Evolutionary conservation across 64 coral and sea anemone species (phyloP), one percentile per base, ranked within the genome.

Genomic region (Stylophora pistillata): DNA sequence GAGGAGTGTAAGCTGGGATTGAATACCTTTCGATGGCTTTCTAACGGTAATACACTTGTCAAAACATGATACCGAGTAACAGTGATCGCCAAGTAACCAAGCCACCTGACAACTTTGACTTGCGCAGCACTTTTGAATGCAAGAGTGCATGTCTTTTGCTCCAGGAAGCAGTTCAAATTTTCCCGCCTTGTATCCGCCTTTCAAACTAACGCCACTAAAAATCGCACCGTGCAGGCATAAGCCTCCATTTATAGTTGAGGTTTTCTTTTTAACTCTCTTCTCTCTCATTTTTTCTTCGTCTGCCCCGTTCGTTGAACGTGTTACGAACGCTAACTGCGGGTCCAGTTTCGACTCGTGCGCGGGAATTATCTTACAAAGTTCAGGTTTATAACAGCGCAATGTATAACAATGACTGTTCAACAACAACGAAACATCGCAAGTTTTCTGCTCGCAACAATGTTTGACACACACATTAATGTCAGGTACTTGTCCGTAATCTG

Each of bases 31-130:
- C 15, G 77, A 72, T 18, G 80, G 59, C 79, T 78, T 81, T 26
- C 73, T 89, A 9, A 91, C 86, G 0, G 94, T 86, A 21, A 86
- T 88, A 30, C 94, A 95, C 30, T 71, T 91, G 34, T 74, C 91
- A 47, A 81, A 91, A 55, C 94, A 95, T 28, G 86, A 58, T 15
- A 99, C 93, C 0, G 93, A 95, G 72, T 99, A 99, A 80, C 97
- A 99, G n/a, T 94, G 92, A 23, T 92, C 78, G 0, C 89, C 97
- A 5, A 90, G 86, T 29, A 95, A 79, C 73, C 92, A 99, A n/a
- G 97, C 97, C 10, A 92, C 87, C 53, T 99, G 74, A 89, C 97
- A 99, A 13, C 59, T 86, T 4, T 58, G 73, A 17, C 75, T 85
- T 63, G 61, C 85, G 53, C 90, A 92, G 57, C 90, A 92, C 30